Percentiles rank a stretch among this genome's conserved stretches.
Conservation (phyloP, 2,888 invertebrate species). For the Nineta flava region DNA sequence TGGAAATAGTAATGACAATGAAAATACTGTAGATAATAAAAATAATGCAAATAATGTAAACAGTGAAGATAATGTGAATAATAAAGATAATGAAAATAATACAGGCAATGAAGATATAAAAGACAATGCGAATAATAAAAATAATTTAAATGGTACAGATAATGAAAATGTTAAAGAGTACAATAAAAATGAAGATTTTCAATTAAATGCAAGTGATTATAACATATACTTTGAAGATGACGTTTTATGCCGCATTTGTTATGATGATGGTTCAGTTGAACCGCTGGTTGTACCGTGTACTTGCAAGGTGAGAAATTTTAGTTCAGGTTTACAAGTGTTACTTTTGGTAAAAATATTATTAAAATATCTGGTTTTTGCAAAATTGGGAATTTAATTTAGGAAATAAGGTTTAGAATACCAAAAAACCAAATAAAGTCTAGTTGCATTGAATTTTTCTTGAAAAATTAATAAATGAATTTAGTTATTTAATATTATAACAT, state of each 20-base stretch:
- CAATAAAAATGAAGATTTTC: neutral
- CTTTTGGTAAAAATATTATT: neutral
- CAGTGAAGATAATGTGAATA: neutral
- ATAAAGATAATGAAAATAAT: neutral
- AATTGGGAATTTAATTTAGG: too few species aligned
- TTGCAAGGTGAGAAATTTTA: constrained; percentile 27
- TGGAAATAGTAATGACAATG: too few species aligned
- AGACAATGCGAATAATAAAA: neutral
- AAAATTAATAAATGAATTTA: too few species aligned
- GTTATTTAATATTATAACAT: too few species aligned
- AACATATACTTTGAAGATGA: neutral
- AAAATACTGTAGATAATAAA: too few species aligned
- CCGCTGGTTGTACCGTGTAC: constrained; percentile 31
- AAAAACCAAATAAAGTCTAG: too few species aligned
- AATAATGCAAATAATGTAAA: too few species aligned
- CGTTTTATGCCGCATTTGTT: constrained; percentile 32
- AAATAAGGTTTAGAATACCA: too few species aligned
- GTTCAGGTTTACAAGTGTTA: too few species aligned
- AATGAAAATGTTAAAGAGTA: neutral
- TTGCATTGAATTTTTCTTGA: constrained; percentile 13
- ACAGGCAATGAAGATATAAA: neutral
- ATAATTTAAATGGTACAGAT: neutral
- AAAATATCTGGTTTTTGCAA: neutral
- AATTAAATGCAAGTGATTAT: neutral
- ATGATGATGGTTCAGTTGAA: constrained; percentile 28